Percentiles rank a stretch among this genome's conserved stretches.
Evolutionary conservation across 2,888 invertebrate genomes (phyloP).

Genomic region (Girardia tigrina): DNA sequence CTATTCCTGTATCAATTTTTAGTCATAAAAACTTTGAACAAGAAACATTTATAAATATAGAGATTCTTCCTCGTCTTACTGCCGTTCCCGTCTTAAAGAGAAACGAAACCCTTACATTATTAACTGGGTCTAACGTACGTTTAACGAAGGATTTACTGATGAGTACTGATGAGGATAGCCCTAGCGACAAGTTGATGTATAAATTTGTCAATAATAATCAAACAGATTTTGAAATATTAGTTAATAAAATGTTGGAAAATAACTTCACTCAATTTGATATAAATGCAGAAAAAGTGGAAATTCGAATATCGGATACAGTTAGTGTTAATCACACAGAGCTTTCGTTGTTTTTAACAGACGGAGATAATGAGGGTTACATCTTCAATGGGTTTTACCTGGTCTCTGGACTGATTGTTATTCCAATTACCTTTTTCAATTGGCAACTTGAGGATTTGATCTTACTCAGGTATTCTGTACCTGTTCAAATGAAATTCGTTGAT

Average conservation of each 20-base stretch:
- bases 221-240: neutral
- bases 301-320: neutral
- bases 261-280: constrained; percentile 27
- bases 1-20: neutral
- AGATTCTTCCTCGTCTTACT: neutral
- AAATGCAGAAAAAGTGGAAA: neutral
- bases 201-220: neutral
- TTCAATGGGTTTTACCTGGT: neutral
- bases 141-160: constrained; percentile 12
- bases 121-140: constrained; percentile 8
- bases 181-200: constrained; percentile 9
- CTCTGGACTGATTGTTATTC: neutral
- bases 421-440: neutral
- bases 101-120: neutral
- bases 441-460: constrained; percentile 3
- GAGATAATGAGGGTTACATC: neutral
- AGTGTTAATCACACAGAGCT: neutral
- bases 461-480: neutral
- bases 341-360: constrained; percentile 21
- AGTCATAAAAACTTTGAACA: neutral
- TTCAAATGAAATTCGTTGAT: neutral
- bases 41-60: neutral
- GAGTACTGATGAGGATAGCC: constrained; percentile 15
- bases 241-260: neutral
- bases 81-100: constrained; percentile 3